A percentile compares a stretch with the other conserved stretches of the same genome.
These are phyloP conservation scores for Cariama cristata DNA, from an alignment of 2,113 vertebrate genomes.

Conservation along the genomic window DNA sequence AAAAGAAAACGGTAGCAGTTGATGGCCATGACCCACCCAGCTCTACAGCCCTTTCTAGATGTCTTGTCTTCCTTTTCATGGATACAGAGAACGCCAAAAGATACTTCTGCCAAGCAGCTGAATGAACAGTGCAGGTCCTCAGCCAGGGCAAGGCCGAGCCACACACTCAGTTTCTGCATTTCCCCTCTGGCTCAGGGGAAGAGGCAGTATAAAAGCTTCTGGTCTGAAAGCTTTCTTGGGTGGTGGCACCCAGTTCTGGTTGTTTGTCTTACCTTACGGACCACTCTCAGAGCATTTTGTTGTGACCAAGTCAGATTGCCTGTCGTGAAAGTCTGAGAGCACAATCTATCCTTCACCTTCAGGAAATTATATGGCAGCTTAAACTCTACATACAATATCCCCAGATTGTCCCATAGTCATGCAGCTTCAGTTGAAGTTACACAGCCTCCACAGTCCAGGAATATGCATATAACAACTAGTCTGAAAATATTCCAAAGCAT, in stretches of 20 bases:
- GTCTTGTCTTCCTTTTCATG: neutral
- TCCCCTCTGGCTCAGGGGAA: neutral
- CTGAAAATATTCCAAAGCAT: slow-evolving; percentile 18
- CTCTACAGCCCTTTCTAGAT: neutral
- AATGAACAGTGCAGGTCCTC: neutral
- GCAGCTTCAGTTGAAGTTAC: neutral
- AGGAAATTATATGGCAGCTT: neutral
- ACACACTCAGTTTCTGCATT: neutral
- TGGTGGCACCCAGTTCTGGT: neutral
- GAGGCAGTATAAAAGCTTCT: neutral
- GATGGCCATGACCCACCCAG: neutral
- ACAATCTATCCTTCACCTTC: neutral
- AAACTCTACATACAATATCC: slow-evolving; percentile 20
- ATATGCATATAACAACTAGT: neutral
- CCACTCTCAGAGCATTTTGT: neutral
- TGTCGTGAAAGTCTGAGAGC: neutral
- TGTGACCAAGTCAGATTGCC: neutral
- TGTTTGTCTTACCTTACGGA: neutral
- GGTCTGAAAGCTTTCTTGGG: neutral
- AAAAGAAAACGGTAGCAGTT: neutral
- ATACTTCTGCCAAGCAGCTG: neutral
- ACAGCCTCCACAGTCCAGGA: neutral
- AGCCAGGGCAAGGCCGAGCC: neutral
- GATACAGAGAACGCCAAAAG: neutral
- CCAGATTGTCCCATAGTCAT: neutral